Conservation (phyloP, 2,888 invertebrate genomes). For the Flexamia atlantica region DNA sequence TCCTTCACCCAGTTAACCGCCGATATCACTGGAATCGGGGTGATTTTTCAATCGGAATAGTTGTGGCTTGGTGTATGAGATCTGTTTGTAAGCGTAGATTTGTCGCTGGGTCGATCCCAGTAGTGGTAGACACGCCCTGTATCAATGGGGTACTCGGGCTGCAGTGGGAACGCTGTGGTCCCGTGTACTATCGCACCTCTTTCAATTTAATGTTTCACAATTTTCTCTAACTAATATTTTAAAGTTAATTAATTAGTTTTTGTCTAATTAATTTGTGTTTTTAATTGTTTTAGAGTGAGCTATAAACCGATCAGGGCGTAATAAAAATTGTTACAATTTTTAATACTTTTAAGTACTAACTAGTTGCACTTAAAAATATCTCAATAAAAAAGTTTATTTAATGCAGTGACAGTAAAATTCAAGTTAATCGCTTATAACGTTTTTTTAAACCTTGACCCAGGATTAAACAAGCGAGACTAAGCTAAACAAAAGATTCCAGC, state of each 20-base stretch:
- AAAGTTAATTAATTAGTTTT: not conserved
- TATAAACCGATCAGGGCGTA: not conserved
- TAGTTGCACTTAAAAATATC: not conserved
- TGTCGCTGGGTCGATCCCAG: not conserved
- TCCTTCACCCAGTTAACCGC: not conserved
- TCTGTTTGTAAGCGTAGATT: not conserved
- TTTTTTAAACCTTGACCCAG: not conserved
- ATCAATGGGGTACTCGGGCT: not conserved
- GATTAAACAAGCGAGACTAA: not conserved
- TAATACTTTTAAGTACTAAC: not conserved
- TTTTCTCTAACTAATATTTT: not conserved
- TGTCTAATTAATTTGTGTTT: not conserved
- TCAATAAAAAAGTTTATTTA: not conserved
- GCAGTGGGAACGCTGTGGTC: not conserved
- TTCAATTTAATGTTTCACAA: too few relatives aligned
- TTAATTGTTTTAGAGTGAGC: not conserved
- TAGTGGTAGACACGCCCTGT: not conserved
- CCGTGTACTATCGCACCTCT: too few relatives aligned
- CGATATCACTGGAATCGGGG: not conserved
- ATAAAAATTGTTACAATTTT: not conserved
- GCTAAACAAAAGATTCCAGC: slow-evolving; percentile 31
- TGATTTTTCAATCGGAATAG: not conserved
- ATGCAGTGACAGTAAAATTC: not conserved
- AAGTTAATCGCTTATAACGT: not conserved
- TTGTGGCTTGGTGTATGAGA: slow-evolving; percentile 2